Percentiles rank a stretch among this genome's conserved stretches.
Evolutionary conservation across 2,797 vertebrate species (phyloP).

Genomic region (Brachymystax lenok): DNA sequence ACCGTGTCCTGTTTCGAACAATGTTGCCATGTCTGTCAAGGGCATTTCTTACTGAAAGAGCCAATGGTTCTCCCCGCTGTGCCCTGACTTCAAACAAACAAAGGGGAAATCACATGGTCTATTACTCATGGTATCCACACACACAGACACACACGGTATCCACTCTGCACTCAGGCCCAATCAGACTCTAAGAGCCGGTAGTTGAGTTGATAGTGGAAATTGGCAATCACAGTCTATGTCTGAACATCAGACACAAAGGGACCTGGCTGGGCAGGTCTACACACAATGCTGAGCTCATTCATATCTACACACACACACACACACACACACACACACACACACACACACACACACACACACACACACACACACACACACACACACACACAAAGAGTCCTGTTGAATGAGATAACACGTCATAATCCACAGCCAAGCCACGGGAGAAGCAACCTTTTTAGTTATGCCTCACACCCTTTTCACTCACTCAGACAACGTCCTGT

Average conservation of each 20-base stretch:
- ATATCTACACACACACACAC: constrained; percentile 14
- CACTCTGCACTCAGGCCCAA: not conserved
- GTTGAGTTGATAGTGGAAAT: not conserved
- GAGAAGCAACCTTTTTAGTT: not conserved
- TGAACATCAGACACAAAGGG: not conserved
- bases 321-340: not conserved
- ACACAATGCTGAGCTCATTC: no score
- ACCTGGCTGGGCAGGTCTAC: no score
- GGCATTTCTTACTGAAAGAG: not conserved
- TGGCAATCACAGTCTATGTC: not conserved
- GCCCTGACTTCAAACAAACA: not conserved
- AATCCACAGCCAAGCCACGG: constrained; percentile 9
- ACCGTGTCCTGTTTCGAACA: no score
- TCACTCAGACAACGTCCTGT: not conserved
- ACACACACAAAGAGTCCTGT: constrained; percentile 1
- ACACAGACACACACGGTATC: no score
- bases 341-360: no score
- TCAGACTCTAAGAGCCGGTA: not conserved
- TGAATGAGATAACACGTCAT: constrained; percentile 22
- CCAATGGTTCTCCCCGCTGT: not conserved
- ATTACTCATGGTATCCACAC: not conserved
- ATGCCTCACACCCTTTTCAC: not conserved
- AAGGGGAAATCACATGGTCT: not conserved
- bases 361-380: constrained; percentile 2
- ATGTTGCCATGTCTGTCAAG: not conserved